Evolutionary conservation across 2,888 invertebrate genomes (phyloP).

Genomic region (Zaprionus bogoriensis): DNA sequence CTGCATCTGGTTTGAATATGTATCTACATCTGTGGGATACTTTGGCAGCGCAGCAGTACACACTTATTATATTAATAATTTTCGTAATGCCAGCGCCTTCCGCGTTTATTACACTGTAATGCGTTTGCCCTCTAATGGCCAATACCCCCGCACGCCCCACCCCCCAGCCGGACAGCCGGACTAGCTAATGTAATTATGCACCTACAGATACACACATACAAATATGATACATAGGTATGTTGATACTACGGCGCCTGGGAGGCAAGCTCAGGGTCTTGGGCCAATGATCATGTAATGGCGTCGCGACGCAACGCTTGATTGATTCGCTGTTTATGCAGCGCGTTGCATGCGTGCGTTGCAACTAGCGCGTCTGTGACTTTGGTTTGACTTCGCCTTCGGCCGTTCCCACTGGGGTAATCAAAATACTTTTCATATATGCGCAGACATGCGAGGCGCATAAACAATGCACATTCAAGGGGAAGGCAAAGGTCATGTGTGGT

Average conservation of each 20-base stretch:
- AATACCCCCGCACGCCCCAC: conserved; percentile 7
- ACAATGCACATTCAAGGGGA: conserved; percentile 69
- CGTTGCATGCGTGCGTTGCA: conserved; percentile 50
- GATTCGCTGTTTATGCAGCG: conserved; percentile 48
- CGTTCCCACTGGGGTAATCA: conserved; percentile 57
- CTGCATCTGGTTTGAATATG: conserved; percentile 1
- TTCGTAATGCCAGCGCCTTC: conserved; percentile 40
- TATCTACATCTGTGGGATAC: conserved; percentile 46
- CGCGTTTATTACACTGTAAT: conserved; percentile 60
- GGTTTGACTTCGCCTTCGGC: not conserved
- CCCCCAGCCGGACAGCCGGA: conserved; percentile 26
- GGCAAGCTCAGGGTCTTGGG: conserved; percentile 1
- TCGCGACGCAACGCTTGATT: conserved; percentile 42
- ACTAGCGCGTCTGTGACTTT: conserved; percentile 6
- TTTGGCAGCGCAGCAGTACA: conserved; percentile 13
- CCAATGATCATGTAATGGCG: conserved; percentile 22
- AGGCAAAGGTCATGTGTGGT: conserved; percentile 64
- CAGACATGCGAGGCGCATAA: conserved; percentile 57
- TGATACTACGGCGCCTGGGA: conserved; percentile 21
- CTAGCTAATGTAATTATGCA: conserved; percentile 62
- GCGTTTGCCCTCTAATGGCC: conserved; percentile 55
- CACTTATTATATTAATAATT: conserved; percentile 40
- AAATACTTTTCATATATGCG: conserved; percentile 57
- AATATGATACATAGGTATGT: conserved; percentile 1
- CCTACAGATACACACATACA: conserved; percentile 32